These are phyloP conservation scores for Pollenia angustigena DNA, from an alignment of 2,888 invertebrate genomes.

Conservation along the genomic window DNA sequence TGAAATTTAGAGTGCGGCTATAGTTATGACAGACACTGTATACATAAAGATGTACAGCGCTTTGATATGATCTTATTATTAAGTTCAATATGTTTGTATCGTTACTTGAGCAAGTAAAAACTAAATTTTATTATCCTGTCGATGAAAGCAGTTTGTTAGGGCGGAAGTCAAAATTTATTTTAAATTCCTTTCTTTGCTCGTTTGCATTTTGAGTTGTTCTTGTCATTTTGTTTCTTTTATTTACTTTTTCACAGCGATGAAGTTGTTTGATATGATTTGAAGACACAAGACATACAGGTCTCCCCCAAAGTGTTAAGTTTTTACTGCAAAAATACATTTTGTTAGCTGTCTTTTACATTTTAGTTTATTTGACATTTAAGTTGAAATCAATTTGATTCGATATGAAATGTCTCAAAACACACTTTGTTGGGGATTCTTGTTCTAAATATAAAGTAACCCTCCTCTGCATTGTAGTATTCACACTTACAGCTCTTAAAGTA, in stretches of 20 bases:
- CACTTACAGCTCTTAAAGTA: slow-evolving; percentile 24
- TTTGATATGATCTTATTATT: slow-evolving; percentile 37
- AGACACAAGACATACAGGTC: slow-evolving; percentile 14
- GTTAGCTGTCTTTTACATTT: not conserved
- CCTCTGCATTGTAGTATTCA: slow-evolving; percentile 1
- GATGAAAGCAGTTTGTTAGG: slow-evolving; percentile 66
- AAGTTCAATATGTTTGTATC: slow-evolving; percentile 39
- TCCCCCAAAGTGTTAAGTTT: not conserved
- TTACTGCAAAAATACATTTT: not conserved
- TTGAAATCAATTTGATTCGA: not conserved
- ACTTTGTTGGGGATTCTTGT: not conserved
- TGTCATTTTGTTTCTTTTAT: slow-evolving; percentile 4
- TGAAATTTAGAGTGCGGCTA: too few relatives aligned
- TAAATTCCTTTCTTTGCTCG: slow-evolving; percentile 39
- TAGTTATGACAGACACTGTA: not conserved
- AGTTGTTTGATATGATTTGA: slow-evolving; percentile 54
- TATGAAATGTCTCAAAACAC: not conserved
- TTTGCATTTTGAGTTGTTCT: slow-evolving; percentile 9
- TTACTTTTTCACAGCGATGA: slow-evolving; percentile 45
- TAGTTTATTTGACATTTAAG: not conserved
- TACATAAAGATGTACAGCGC: not conserved
- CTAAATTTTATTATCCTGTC: slow-evolving; percentile 66
- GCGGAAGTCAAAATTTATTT: slow-evolving; percentile 66
- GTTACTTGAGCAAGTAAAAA: slow-evolving; percentile 5
- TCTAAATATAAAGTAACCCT: not conserved